phyloP scores from a whole-genome alignment of 1,140 invertebrate species.

The Andrena cerasifolii region DNA sequence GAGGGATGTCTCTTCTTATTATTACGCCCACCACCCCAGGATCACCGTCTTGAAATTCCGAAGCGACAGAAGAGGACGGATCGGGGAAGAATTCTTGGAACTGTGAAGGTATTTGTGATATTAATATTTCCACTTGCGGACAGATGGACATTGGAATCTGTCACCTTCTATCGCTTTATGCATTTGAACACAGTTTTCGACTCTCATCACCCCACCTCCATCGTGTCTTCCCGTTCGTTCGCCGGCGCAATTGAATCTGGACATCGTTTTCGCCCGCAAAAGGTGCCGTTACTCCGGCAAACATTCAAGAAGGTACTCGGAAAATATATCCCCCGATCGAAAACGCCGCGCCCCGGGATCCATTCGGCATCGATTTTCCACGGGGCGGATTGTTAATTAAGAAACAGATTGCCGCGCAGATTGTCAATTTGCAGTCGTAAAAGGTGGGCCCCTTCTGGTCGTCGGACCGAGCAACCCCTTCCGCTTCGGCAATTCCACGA shows the following conservation, averaged over 20 bases:
- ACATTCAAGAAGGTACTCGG: not conserved
- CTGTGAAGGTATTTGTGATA: not conserved
- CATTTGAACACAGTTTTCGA: no score
- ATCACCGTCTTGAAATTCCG: not conserved
- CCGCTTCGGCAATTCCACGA: constrained; percentile 55
- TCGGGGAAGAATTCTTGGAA: not conserved
- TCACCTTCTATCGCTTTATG: no score
- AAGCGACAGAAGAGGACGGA: not conserved
- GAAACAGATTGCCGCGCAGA: constrained; percentile 65
- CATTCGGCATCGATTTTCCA: not conserved
- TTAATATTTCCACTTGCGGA: no score
- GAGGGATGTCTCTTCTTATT: not conserved
- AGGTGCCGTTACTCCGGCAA: not conserved
- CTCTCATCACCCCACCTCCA: no score
- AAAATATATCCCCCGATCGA: no score
- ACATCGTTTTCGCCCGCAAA: no score
- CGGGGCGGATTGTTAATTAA: constrained; percentile 66
- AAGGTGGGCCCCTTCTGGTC: constrained; percentile 52
- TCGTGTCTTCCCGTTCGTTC: no score
- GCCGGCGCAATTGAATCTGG: no score
- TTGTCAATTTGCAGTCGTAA: constrained; percentile 75
- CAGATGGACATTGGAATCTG: no score
- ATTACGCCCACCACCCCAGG: not conserved
- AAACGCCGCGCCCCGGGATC: not conserved
- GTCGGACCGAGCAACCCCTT: constrained; percentile 56